A percentile compares a stretch with the other conserved stretches of the same genome.
phyloP scores from a whole-genome alignment of 2,113 vertebrate species.

The Collichthys lucidus region DNA sequence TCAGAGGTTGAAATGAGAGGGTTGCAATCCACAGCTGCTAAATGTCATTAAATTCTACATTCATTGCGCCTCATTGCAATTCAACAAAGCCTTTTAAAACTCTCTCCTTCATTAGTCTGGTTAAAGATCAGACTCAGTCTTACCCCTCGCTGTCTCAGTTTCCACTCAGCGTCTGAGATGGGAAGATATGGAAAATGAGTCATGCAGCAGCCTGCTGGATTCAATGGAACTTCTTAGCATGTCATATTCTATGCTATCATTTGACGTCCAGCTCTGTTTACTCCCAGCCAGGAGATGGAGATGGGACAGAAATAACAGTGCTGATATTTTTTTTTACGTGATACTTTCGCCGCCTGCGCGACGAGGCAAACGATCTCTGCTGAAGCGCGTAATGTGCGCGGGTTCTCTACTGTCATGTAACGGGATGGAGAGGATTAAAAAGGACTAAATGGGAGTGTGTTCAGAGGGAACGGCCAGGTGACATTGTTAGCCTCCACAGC shows the following conservation, averaged over 20 bases:
- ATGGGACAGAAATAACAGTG: constrained; percentile 76
- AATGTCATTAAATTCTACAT: too few species aligned
- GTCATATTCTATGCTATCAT: constrained; percentile 60
- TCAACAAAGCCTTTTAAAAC: constrained; percentile 42
- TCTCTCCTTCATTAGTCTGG: constrained; percentile 19
- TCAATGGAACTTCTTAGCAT: constrained; percentile 60
- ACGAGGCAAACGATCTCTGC: constrained; percentile 67
- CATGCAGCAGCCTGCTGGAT: constrained; percentile 50
- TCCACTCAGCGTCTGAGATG: constrained; percentile 57
- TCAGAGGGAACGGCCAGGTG: constrained; percentile 52
- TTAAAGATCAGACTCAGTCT: constrained; percentile 50
- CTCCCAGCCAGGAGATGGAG: constrained; percentile 64
- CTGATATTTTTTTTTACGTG: constrained; percentile 72
- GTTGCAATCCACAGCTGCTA: too few species aligned
- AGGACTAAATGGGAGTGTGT: constrained; percentile 65
- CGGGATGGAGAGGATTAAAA: constrained; percentile 74
- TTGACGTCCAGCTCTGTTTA: constrained; percentile 74
- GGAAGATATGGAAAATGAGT: constrained; percentile 68
- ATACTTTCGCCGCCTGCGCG: constrained; percentile 63
- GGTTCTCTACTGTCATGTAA: constrained; percentile 66
- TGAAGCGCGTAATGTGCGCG: constrained; percentile 66
- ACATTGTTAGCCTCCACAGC: constrained; percentile 61
- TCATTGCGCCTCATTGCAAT: constrained; percentile 13
- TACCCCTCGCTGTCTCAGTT: constrained; percentile 49
- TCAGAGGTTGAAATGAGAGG: too few species aligned